Base-by-base conservation (phyloP, 1,140 invertebrate genomes). In the Hyphantria cunea region DNA sequence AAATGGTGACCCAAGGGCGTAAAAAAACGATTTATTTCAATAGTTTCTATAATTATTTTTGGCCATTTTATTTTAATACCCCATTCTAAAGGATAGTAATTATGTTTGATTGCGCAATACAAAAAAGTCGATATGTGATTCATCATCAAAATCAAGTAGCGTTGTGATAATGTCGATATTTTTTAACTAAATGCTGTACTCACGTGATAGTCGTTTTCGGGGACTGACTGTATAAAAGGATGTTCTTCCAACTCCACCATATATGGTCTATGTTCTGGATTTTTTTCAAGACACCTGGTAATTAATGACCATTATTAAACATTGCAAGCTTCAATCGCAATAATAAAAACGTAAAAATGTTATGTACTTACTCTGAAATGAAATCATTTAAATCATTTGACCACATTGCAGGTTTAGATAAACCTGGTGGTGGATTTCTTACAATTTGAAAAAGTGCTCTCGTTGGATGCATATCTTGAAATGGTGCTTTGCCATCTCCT, bases 241-340 rank as follows among this genome's bases (percentile, higher is more conserved):
- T 99, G 98, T 66, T 97, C 94, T 34, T 96, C 89, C 25, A 98
- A 91, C 90, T 98, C 97, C 45, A 93, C 86, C 82, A 97, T 94
- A 82, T 94, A 96, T 0, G 97, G 97, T 25, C 97, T 92, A 84
- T 97, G 94, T 72, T 98, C 97, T 12, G 95, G 95, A 92, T 98
- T 97, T 86, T 98, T 98, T 64, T 96, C 95, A 14, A 98, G 89
- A 82, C 97, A 98, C 78, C 96, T 97, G 66, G 54, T 92, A 88
- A 12, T 12, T 12, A 15, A 3, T 44, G 13, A 13, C 2, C 7
- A 3, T 12, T 44, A 48, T 2, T 48, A 9, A 48, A 48, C 0
- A 5, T 45, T 14, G 17, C 17, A 3, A 25, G 2, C 1, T 25
- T 25, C 5, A 1, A 25, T 25, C 17, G 17, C 17, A 25, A 25